Evolutionary conservation across 30 jellyfish, hydroid and myxozoan genomes (phyloP).

Genomic region (Aurelia coerulea): DNA sequence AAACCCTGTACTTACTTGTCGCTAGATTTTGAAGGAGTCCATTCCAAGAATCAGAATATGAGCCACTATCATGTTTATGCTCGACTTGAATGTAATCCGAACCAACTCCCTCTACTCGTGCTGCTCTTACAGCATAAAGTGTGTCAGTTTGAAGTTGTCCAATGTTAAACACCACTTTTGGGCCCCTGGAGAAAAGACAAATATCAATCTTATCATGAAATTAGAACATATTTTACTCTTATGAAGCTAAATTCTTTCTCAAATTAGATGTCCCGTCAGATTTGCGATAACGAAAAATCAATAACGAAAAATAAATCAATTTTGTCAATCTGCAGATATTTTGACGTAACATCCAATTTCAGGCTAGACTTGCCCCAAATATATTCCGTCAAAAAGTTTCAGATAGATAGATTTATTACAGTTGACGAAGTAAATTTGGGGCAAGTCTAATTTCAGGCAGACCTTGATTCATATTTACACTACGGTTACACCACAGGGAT

Average conservation of each 20-base stretch:
- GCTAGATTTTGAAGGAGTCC: slow-evolving; percentile 6
- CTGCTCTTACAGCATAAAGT: slow-evolving; percentile 13
- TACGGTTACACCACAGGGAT: no score
- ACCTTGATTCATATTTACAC: no score
- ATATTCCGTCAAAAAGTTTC: no score
- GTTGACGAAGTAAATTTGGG: no score
- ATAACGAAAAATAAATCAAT: no score
- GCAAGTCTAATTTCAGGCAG: no score
- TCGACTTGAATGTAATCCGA: slow-evolving; percentile 13
- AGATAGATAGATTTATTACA: no score
- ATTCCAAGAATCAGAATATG: slow-evolving; percentile 3
- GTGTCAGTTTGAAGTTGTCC: slow-evolving; percentile 4
- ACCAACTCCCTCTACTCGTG: background rate
- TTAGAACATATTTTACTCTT: background rate
- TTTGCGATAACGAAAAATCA: no score
- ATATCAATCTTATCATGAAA: background rate
- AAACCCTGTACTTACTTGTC: background rate
- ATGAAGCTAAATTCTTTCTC: background rate
- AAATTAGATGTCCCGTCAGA: no score
- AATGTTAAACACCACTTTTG: background rate
- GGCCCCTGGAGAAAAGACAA: background rate
- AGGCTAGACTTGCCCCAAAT: no score
- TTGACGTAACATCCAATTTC: no score
- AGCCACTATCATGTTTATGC: slow-evolving; percentile 3
- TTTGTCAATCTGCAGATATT: no score